Base-by-base conservation (phyloP, 1,140 invertebrate species). In the Bombus polaris region DNA sequence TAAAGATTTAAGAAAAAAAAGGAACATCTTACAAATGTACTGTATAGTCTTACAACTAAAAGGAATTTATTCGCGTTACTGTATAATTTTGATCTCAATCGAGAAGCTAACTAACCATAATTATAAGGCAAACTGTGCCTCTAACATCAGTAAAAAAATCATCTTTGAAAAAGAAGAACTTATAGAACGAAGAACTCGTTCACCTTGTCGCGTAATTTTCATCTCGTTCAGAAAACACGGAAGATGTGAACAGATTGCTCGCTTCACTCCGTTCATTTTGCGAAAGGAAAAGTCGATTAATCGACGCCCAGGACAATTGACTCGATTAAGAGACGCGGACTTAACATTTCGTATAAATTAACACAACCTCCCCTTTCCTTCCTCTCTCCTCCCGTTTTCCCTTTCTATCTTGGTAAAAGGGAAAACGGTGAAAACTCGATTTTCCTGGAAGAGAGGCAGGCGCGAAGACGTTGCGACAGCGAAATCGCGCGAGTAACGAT, bases 381-480 rank as follows among this genome's bases (percentile, higher is more conserved):
- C 57, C 62, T 6, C 10, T 3, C 25, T 8, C 22, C 65, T 18
- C 10, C 62, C 15, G 10, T 22, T 4, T 32, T 22, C 12, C n/a
- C 32, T 28, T 12, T 10, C 28, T 18, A 3, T 75, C 74, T 79
- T n/a, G 79, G 81, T 47, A 73, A 35, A 59, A 79, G 88, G 88
- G 87, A 78, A 83, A 87, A 66, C 82, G 84, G 59, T 3, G 88
- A 88, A 87, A 90, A 90, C 70, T 88, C 75, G 88, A 90, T 90
- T 89, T 89, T 79, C 81, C 47, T 28, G 37, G 47, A 57, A 59
- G 66, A 66, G 42, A 70, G 22, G 59, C 44, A 74, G 37, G 72
- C 59, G 68, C n/a, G 80, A 66, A 70, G 65, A 66, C 75, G 87
- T 66, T 72, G 83, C 72, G 76, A 71, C 68, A 57, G 59, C 74